These are phyloP conservation scores for Apis cerana DNA, from an alignment of 1,140 invertebrate species.

Conservation along the genomic window DNA sequence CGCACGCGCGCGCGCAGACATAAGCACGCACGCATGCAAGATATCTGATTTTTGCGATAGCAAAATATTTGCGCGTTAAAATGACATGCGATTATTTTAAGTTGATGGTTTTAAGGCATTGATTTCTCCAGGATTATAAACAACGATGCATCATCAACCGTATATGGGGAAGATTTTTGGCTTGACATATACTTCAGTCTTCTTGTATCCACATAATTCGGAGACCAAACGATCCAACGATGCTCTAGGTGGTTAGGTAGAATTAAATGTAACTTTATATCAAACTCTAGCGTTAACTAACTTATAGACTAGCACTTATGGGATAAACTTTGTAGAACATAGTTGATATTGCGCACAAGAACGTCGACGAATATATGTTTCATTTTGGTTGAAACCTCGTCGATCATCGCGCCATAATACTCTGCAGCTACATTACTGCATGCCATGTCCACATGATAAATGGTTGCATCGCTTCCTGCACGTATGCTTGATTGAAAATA, in stretches of 20 bases:
- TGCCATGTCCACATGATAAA: constrained; percentile 35
- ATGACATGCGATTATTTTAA: constrained; percentile 11
- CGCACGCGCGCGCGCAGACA: no score
- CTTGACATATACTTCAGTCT: constrained; percentile 59
- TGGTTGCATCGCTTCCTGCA: constrained; percentile 42
- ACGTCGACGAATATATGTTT: constrained; percentile 41
- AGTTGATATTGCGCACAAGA: constrained; percentile 39
- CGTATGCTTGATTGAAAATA: constrained; percentile 35
- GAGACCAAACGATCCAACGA: constrained; percentile 73
- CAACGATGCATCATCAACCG: constrained; percentile 30
- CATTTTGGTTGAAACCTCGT: constrained; percentile 52
- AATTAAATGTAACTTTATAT: constrained; percentile 76
- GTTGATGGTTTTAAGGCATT: constrained; percentile 43
- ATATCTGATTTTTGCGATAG: not conserved
- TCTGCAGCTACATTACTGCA: constrained; percentile 38
- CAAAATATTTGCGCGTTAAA: constrained; percentile 18
- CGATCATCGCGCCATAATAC: constrained; percentile 30
- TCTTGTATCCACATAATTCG: constrained; percentile 55
- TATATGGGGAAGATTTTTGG: constrained; percentile 32
- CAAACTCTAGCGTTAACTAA: constrained; percentile 78
- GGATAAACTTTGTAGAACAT: constrained; percentile 46
- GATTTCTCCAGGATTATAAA: constrained; percentile 23
- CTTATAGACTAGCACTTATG: constrained; percentile 77
- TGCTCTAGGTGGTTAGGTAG: constrained; percentile 77
- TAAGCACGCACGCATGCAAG: not conserved